Evolutionary conservation across 2,113 vertebrate species (phyloP).

Genomic region (Cygnus atratus): DNA sequence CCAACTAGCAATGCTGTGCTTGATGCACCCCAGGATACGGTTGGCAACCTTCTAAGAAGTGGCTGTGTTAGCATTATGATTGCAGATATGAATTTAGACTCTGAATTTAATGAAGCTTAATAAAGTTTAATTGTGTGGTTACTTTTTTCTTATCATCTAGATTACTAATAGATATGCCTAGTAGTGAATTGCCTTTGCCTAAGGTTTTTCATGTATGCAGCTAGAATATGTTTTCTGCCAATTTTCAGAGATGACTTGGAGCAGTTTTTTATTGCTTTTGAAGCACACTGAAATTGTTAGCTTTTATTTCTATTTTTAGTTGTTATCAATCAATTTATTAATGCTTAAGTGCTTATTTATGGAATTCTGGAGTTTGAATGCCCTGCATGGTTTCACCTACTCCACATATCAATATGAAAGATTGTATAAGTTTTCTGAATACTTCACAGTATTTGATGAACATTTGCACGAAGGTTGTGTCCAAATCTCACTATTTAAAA

Average conservation of each 20-base stretch:
- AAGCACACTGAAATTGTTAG: neutral
- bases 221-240: constrained; percentile 69
- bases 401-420: neutral
- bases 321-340: neutral
- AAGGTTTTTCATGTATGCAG: constrained; percentile 36
- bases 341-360: neutral
- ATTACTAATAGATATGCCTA: constrained; percentile 78
- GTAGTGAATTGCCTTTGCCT: constrained; percentile 80
- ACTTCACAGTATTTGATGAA: neutral
- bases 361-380: neutral
- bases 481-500: neutral
- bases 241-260: constrained; percentile 67
- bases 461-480: neutral
- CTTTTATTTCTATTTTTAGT: neutral
- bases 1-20: no score
- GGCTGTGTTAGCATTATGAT: constrained; percentile 71
- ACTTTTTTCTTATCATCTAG: constrained; percentile 78
- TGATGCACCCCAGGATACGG: no score
- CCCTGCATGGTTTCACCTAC: neutral
- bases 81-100: constrained; percentile 71
- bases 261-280: constrained; percentile 10
- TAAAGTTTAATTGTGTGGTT: constrained; percentile 75
- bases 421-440: neutral
- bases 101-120: constrained; percentile 83
- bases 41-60: constrained; percentile 16